Percentiles rank a stretch among this genome's conserved stretches.
Evolutionary conservation across 2,113 vertebrate genomes (phyloP).

Genomic region (Mustela nigripes): DNA sequence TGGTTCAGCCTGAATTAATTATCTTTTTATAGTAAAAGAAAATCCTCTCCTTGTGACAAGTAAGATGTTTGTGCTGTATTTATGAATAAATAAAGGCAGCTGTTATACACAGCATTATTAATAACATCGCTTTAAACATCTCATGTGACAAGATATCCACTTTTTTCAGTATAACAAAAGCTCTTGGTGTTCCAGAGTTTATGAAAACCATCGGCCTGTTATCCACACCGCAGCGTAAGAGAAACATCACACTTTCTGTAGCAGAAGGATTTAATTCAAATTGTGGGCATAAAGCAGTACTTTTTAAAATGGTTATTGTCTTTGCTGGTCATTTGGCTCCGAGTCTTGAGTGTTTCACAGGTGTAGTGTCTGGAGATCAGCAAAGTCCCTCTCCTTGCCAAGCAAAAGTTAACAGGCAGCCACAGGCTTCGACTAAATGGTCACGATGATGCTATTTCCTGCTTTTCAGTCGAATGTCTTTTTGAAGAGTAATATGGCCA

Average conservation of each 20-base stretch:
- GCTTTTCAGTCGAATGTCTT: neutral
- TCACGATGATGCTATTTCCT: neutral
- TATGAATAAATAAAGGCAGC: slow-evolving; percentile 77
- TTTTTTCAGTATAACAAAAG: neutral
- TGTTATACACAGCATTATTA: slow-evolving; percentile 75
- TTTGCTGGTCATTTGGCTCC: neutral
- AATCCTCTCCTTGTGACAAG: slow-evolving; percentile 71
- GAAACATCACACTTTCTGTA: neutral
- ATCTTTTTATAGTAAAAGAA: slow-evolving; percentile 76
- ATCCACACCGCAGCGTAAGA: neutral
- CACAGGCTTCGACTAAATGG: neutral
- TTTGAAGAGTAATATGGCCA: neutral
- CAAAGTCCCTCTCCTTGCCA: neutral
- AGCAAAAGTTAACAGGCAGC: neutral
- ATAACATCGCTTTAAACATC: slow-evolving; percentile 60
- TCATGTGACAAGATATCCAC: slow-evolving; percentile 45
- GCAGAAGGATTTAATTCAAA: neutral
- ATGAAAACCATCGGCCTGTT: neutral
- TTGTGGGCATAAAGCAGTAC: neutral
- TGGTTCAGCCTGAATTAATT: slow-evolving; percentile 76
- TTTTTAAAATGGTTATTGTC: neutral
- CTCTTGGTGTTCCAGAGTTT: neutral
- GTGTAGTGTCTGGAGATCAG: neutral
- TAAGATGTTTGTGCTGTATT: slow-evolving; percentile 74
- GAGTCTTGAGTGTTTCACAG: neutral